These are phyloP conservation scores for Drosophila athabasca DNA, from an alignment of 1,140 invertebrate species.

Conservation along the genomic window DNA sequence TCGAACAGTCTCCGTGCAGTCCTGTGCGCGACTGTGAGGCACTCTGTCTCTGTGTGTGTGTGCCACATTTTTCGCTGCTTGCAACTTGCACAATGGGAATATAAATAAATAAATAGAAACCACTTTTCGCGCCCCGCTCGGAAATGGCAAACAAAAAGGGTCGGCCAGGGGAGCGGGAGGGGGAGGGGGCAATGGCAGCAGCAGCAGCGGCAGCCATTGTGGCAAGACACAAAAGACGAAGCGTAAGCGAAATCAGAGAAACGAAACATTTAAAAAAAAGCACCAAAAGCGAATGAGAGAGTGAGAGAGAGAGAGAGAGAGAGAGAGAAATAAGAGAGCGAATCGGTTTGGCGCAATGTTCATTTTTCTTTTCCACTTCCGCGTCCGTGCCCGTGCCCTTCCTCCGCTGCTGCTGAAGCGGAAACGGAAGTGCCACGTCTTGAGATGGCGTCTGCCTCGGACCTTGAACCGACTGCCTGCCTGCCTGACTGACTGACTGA, in stretches of 20 bases:
- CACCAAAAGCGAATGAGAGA: constrained; percentile 1
- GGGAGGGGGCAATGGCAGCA: no score
- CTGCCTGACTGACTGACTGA: constrained; percentile 5
- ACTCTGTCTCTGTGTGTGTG: background rate
- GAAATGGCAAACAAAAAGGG: constrained; percentile 54
- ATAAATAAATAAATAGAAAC: constrained; percentile 79
- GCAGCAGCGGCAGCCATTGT: constrained; percentile 19
- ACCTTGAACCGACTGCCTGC: background rate
- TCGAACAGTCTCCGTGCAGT: no score
- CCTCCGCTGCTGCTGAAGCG: constrained; percentile 39
- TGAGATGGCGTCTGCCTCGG: constrained; percentile 47
- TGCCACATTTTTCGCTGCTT: constrained; percentile 12
- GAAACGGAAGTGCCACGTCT: constrained; percentile 79
- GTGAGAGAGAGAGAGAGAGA: constrained; percentile 9
- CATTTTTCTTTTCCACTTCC: constrained; percentile 44
- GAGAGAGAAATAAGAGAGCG: background rate
- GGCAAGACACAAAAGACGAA: constrained; percentile 25
- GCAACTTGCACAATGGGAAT: constrained; percentile 60
- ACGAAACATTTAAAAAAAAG: constrained; percentile 46
- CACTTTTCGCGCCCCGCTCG: constrained; percentile 65
- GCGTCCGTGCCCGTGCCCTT: background rate
- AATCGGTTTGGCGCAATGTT: constrained; percentile 70
- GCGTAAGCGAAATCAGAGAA: constrained; percentile 51
- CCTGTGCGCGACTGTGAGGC: background rate
- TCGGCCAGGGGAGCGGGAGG: background rate